A percentile compares a stretch with the other conserved stretches of the same genome.
phyloP scores from a whole-genome alignment of 2,888 invertebrate genomes.

The Ochropacha duplaris region DNA sequence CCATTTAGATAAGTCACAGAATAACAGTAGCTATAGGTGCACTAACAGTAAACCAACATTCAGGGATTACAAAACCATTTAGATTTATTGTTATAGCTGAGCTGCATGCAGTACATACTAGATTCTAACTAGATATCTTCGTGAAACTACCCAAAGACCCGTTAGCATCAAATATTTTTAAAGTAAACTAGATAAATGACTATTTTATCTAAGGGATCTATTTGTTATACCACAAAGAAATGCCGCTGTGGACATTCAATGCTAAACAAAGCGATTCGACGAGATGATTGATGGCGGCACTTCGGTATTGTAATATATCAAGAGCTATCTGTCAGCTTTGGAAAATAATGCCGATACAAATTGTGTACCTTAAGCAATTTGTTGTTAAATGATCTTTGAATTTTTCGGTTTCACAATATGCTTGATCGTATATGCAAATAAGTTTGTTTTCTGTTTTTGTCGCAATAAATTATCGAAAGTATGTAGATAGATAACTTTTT shows the following conservation, averaged over 20 bases:
- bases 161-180: neutral
- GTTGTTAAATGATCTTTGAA: neutral
- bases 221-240: conserved; percentile 39
- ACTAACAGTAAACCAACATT: conserved; percentile 4
- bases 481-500: too few relatives aligned
- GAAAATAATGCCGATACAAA: conserved; percentile 34
- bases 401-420: neutral
- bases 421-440: neutral
- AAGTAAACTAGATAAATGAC: conserved; percentile 46
- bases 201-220: conserved; percentile 48
- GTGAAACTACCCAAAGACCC: conserved; percentile 10
- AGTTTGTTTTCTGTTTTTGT: neutral
- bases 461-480: neutral
- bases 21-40: neutral
- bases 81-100: neutral
- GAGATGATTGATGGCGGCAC: conserved; percentile 49
- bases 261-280: conserved; percentile 53
- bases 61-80: neutral
- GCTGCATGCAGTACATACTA: neutral
- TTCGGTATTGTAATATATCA: conserved; percentile 40
- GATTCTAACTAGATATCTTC: neutral
- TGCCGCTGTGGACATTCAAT: conserved; percentile 42
- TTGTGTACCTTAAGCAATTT: conserved; percentile 13
- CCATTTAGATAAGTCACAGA: conserved; percentile 1
- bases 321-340: conserved; percentile 24